A percentile compares a stretch with the other conserved stretches of the same genome.
phyloP scores from a whole-genome alignment of 2,113 vertebrate species.

The Chloroceryle aenea region DNA sequence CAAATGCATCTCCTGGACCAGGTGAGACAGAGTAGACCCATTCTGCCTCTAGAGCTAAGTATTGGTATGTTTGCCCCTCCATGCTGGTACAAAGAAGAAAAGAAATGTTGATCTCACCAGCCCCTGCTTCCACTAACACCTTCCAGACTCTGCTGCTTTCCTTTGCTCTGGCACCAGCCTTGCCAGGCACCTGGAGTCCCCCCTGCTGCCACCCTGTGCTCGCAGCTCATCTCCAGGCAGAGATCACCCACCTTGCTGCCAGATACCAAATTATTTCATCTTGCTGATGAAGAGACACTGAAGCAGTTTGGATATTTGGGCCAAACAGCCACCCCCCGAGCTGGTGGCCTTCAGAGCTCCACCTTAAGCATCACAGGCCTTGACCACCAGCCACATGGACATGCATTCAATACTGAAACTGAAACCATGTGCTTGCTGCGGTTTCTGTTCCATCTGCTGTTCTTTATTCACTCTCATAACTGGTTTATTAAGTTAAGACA shows the following conservation, averaged over 20 bases:
- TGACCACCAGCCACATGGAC: accelerated
- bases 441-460: neutral
- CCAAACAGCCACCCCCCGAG: neutral
- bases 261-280: neutral
- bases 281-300: neutral
- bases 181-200: accelerated
- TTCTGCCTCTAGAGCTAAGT: neutral
- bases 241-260: neutral
- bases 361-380: neutral
- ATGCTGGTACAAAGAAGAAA: neutral
- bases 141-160: neutral
- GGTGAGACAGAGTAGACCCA: accelerated
- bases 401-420: neutral
- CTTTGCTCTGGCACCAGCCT: neutral
- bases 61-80: neutral
- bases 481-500: neutral
- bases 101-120: neutral
- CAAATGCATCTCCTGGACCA: neutral
- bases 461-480: neutral
- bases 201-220: neutral
- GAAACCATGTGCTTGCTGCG: accelerated
- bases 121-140: neutral
- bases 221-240: neutral
- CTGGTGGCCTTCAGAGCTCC: neutral
- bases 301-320: neutral